Evolutionary conservation across 2,888 invertebrate species (phyloP).

Genomic region (Andricus quercusramuli): DNA sequence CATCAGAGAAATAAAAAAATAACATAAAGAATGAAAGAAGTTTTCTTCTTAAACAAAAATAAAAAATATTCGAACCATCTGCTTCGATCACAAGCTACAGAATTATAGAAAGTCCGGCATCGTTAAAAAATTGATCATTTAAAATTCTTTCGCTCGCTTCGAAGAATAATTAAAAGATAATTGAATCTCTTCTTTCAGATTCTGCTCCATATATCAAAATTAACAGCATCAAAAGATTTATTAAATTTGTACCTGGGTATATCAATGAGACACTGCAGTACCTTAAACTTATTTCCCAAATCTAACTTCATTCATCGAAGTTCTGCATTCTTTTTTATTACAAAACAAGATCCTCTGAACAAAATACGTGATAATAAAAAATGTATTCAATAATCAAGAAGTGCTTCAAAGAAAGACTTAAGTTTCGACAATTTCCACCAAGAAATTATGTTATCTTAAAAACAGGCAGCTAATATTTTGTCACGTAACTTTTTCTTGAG

Average conservation of each 20-base stretch:
- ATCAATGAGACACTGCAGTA: too few species aligned
- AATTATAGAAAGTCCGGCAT: too few species aligned
- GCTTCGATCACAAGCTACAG: too few species aligned
- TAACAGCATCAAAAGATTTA: background rate
- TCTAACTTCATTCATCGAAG: too few species aligned
- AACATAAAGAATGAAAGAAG: too few species aligned
- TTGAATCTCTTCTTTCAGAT: background rate
- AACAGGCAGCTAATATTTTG: background rate
- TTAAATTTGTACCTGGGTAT: background rate
- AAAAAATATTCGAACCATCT: too few species aligned
- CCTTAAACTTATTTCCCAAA: too few species aligned
- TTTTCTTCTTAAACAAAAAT: too few species aligned
- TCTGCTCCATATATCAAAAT: background rate
- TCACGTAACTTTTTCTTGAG: background rate
- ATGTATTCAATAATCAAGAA: background rate
- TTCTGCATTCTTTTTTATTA: too few species aligned
- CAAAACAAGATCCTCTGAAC: background rate
- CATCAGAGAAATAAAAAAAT: too few species aligned
- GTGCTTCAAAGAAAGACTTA: background rate
- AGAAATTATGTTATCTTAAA: background rate
- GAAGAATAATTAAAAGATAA: background rate
- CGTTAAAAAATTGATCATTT: background rate
- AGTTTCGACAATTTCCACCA: background rate
- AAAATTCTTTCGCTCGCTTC: background rate
- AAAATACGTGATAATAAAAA: background rate